phyloP scores from a whole-genome alignment of 1,140 invertebrate species.

The Nylanderia fulva region DNA sequence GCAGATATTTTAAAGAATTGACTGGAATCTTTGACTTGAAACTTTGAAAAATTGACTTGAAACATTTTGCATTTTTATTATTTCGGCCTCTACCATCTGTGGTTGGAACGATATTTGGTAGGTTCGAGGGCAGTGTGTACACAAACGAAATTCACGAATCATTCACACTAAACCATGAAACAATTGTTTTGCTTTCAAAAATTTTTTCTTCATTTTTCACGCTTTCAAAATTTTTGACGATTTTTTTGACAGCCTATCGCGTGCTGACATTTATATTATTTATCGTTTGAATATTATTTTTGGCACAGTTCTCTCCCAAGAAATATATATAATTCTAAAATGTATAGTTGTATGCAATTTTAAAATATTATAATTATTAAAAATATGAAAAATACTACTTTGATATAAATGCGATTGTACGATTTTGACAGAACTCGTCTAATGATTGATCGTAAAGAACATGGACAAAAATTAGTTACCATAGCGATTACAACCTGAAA shows the following conservation, averaged over 20 bases:
- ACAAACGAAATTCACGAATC: background rate
- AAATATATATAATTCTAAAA: too few species aligned
- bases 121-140: background rate
- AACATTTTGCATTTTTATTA: conserved; percentile 32
- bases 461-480: too few species aligned
- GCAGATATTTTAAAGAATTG: background rate
- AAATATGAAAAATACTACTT: too few species aligned
- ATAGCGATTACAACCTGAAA: too few species aligned
- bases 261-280: background rate
- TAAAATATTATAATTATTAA: background rate
- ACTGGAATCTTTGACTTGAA: background rate
- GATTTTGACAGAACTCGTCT: background rate
- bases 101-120: conserved; percentile 29
- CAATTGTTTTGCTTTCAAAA: conserved; percentile 38
- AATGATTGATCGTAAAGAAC: background rate
- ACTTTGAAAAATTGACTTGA: conserved; percentile 23
- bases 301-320: background rate
- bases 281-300: background rate
- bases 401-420: background rate
- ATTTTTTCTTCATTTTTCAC: background rate
- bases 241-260: conserved; percentile 17
- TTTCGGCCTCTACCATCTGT: background rate
- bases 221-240: background rate
- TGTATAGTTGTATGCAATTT: conserved; percentile 8
- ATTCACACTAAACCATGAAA: conserved; percentile 29